A percentile compares a stretch with the other conserved stretches of the same genome.
phyloP scores from a whole-genome alignment of 1,140 invertebrate species.

The Sarcophaga peregrina region DNA sequence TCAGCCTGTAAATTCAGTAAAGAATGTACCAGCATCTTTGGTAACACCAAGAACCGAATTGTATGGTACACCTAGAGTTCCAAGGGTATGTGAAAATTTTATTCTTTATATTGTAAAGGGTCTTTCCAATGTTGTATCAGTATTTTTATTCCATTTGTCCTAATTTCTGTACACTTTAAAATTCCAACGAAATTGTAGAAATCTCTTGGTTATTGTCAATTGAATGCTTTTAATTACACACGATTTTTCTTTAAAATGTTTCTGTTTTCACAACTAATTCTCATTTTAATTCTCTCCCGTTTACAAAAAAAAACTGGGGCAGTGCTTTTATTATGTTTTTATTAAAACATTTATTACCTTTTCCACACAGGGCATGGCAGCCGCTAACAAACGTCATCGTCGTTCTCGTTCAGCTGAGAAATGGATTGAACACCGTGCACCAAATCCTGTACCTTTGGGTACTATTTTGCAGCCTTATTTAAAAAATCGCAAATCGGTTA shows the following conservation, averaged over 20 bases:
- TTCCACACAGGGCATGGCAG: conserved; percentile 68
- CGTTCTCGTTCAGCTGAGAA: conserved; percentile 83
- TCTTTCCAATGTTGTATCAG: background rate
- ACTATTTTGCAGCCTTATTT: conserved; percentile 90
- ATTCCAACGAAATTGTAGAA: no score
- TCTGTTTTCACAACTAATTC: no score
- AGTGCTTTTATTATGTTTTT: no score
- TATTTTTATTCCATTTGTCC: background rate
- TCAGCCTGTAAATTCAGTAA: background rate
- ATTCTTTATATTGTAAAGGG: no score
- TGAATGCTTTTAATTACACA: no score
- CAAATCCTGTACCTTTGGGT: conserved; percentile 77
- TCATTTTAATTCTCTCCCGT: no score
- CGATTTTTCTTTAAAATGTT: no score
- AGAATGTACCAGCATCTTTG: conserved; percentile 3
- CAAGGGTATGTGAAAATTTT: conserved; percentile 42
- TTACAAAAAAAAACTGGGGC: no score
- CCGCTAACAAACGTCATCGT: conserved; percentile 79
- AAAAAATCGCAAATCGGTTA: conserved; percentile 84
- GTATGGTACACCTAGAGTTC: conserved; percentile 57
- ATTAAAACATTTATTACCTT: background rate
- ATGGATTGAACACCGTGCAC: conserved; percentile 92
- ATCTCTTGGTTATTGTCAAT: no score
- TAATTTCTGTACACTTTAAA: background rate
- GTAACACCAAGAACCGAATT: conserved; percentile 52